Conservation (phyloP, 2,113 vertebrate genomes). For the Caranx ignobilis region DNA sequence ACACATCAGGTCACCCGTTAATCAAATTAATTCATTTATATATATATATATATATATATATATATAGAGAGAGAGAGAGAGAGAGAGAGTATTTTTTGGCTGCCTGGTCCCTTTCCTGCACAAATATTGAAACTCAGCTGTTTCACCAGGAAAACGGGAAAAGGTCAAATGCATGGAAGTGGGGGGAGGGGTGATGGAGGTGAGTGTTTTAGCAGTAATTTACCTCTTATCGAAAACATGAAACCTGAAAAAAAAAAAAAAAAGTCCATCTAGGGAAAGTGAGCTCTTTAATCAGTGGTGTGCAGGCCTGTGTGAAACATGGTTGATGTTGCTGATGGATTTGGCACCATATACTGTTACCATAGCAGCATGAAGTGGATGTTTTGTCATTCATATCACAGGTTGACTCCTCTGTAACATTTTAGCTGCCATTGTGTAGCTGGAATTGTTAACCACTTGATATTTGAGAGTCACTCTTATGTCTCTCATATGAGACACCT, state of each 20-base stretch:
- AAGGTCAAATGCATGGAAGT: not conserved
- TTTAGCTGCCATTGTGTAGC: not conserved
- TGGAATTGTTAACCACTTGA: not conserved
- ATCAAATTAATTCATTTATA: not conserved
- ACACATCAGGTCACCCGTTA: not conserved
- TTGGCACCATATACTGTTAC: not conserved
- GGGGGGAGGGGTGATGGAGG: not conserved
- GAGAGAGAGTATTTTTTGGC: no score
- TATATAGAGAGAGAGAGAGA: no score
- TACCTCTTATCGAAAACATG: not conserved
- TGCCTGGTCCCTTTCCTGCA: no score
- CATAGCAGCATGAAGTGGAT: not conserved
- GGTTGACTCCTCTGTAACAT: not conserved
- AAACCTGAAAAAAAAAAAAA: not conserved
- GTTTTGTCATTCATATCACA: slow-evolving; percentile 1
- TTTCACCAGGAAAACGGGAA: no score
- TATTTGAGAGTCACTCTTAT: not conserved
- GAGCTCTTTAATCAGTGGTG: not conserved
- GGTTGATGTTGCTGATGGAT: slow-evolving; percentile 8
- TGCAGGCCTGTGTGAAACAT: not conserved
- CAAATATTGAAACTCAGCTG: no score
- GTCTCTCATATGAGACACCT: not conserved
- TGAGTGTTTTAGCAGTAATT: not conserved
- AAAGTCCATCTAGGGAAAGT: not conserved
- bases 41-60: no score